These are phyloP conservation scores for Oceanites oceanicus DNA, from an alignment of 2,113 vertebrate species.

Conservation along the genomic window DNA sequence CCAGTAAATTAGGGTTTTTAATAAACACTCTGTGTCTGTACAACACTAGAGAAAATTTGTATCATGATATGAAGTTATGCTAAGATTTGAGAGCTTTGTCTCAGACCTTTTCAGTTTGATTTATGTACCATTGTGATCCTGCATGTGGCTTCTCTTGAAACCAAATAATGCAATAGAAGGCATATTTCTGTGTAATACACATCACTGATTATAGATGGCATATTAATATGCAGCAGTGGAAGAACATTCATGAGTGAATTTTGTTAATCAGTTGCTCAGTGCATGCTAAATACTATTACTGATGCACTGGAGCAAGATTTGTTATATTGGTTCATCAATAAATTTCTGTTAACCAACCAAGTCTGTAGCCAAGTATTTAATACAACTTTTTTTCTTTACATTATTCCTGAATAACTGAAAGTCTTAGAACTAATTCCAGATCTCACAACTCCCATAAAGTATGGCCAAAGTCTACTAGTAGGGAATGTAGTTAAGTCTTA, in stretches of 20 bases:
- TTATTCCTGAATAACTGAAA: not conserved
- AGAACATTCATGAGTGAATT: not conserved
- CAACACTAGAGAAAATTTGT: not conserved
- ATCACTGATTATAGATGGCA: not conserved
- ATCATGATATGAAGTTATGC: not conserved
- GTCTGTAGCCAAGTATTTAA: not conserved
- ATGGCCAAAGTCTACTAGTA: not conserved
- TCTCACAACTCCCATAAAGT: not conserved
- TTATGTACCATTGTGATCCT: not conserved
- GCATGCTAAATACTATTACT: not conserved
- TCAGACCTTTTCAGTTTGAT: not conserved
- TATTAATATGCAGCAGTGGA: not conserved
- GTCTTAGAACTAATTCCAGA: not conserved
- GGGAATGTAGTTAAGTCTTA: not conserved
- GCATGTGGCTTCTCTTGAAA: not conserved
- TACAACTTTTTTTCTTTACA: not conserved
- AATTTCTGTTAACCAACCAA: not conserved
- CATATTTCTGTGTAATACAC: not conserved
- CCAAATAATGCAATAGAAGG: not conserved
- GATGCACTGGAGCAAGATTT: not conserved
- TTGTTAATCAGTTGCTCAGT: not conserved
- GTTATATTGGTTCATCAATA: not conserved
- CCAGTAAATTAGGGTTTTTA: not conserved
- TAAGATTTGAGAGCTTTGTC: not conserved
- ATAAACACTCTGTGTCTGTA: not conserved